Evolutionary conservation across 2,888 invertebrate species (phyloP), one percentile per base, ranked within the genome.

Genomic region (Drosophila cracens): DNA sequence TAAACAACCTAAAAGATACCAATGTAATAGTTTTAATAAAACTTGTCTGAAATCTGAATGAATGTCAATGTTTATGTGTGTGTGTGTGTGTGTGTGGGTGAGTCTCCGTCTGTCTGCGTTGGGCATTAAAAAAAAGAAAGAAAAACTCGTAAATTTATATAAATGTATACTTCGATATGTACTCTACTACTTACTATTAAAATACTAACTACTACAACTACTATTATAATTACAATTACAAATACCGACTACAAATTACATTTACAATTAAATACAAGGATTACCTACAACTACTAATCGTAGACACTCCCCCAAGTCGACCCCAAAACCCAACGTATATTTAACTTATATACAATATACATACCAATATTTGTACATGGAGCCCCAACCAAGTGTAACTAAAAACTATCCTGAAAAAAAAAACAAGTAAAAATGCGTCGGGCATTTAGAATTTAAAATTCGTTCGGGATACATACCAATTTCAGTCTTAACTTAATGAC

Each of bases 311-410:
- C 56, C 36, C 25, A 40, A 27, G n/a, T 27, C 40, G 53, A 56
- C 51, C 53, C 36, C 18, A 31, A 34, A 18, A n/a, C 31, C 34
- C 63, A 29, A 36, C 48, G 40, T 70, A 87, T 59, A 64, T 60
- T 66, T 73, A 81, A 83, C 62, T 83, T 76, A 81, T 51, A 74
- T 49, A 54, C 63, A 64, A 46, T 27, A 72, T 69, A 87, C 81
- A 88, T 83, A 88, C 81, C 81, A 87, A 83, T 84, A 89, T 83
- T 89, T 83, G 90, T 88, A 84, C 79, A 83, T 87, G 82, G 70
- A 68, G 54, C 38, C 66, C 59, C 43, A 67, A 60, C 65, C 40
- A 81, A 77, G 66, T 77, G 66, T 72, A 79, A 79, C 69, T 69
- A 66, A 79, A 82, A 57, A 38, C 13, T 57, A 59, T 10, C 18